phyloP scores from a whole-genome alignment of 2,113 vertebrate species.

The Brienomyrus brachyistius region DNA sequence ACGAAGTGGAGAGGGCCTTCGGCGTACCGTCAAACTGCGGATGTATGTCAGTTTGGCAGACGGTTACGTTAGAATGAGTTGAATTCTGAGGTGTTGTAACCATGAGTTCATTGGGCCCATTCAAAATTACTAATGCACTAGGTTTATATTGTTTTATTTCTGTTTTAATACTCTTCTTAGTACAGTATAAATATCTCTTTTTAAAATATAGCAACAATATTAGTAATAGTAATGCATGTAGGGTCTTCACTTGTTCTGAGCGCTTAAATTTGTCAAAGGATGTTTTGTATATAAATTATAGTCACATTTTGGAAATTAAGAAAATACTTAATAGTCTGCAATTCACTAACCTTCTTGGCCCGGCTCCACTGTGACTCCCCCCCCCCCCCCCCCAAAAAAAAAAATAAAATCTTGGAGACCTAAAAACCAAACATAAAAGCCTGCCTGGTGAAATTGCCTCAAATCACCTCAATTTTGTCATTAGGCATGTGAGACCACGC shows the following conservation, averaged over 20 bases:
- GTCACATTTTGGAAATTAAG: constrained; percentile 1
- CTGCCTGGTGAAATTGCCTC: constrained; percentile 83
- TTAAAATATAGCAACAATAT: background rate
- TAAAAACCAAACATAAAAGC: constrained; percentile 38
- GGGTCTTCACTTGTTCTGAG: background rate
- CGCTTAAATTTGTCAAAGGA: background rate
- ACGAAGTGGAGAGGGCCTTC: too few species aligned
- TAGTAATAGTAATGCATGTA: background rate
- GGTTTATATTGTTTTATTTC: background rate
- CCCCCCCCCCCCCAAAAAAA: background rate
- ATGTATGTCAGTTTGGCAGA: background rate
- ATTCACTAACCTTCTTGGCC: constrained; percentile 57
- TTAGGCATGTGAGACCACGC: constrained; percentile 79
- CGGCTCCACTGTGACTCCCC: background rate
- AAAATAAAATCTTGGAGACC: background rate
- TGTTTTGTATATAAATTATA: background rate
- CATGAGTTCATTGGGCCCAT: background rate
- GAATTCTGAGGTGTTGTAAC: background rate
- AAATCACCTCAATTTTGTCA: constrained; percentile 99
- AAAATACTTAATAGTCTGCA: constrained; percentile 53
- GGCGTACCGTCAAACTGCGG: background rate
- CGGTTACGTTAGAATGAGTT: background rate
- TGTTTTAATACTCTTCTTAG: background rate
- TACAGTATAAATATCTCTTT: background rate
- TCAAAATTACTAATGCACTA: background rate